These are phyloP conservation scores for Idris sp. DNA, from an alignment of 1,140 invertebrate genomes.

Conservation along the genomic window DNA sequence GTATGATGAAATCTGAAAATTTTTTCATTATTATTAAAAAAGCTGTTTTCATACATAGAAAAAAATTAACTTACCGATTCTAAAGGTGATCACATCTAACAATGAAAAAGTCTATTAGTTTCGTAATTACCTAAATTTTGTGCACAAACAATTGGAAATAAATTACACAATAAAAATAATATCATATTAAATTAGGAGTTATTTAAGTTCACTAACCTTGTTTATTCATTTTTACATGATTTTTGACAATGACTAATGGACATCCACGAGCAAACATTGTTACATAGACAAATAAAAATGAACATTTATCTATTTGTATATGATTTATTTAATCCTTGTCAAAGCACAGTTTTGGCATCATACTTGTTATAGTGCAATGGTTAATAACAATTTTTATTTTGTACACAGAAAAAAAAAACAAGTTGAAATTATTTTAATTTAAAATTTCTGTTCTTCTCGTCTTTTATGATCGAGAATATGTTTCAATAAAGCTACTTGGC, in stretches of 20 bases:
- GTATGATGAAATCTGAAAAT: no score
- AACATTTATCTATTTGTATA: conserved; percentile 32
- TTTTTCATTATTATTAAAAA: no score
- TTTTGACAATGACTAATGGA: conserved; percentile 45
- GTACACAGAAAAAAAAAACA: no score
- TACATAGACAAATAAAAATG: conserved; percentile 34
- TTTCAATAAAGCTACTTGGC: conserved; percentile 25
- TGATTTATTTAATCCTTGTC: conserved; percentile 33
- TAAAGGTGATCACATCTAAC: no score
- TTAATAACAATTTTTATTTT: no score
- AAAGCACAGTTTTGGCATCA: no score
- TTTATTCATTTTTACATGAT: conserved; percentile 11
- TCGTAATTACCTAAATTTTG: conserved; percentile 2
- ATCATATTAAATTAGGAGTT: conserved; percentile 18
- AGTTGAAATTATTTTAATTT: no score
- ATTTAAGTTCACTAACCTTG: conserved; percentile 17
- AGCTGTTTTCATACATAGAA: no score
- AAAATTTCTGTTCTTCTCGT: no score
- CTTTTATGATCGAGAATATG: no score
- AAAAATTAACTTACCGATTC: no score
- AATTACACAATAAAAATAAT: conserved; percentile 14
- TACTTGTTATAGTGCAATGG: no score
- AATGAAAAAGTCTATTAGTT: background rate
- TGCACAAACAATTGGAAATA: conserved; percentile 3
- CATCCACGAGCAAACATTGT: conserved; percentile 42